Evolutionary conservation across 2,797 vertebrate genomes (phyloP), one percentile per base, ranked within the genome.

Genomic region (Crypturellus tataupa): DNA sequence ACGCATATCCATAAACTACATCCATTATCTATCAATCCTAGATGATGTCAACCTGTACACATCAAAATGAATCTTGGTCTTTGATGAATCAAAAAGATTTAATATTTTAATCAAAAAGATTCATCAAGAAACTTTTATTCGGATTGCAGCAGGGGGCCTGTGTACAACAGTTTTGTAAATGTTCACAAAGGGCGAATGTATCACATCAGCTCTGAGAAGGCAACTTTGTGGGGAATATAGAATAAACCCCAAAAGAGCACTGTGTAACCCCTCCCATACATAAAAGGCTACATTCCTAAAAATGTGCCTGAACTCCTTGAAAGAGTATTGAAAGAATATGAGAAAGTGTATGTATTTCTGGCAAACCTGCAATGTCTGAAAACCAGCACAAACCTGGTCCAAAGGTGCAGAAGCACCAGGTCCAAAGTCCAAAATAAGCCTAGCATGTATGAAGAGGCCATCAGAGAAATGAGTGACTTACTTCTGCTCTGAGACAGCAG

Each of bases 1-100:
- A 94, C 59, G 72, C 91, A 59, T 95, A n/a, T 95, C 82, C 76
- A 86, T 90, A 96, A 97, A 73, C 67, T 89, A 80, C 79, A 53
- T 64, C 39, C 9, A 55, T 88, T 94, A 75, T 94, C 47, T 96
- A 87, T 86, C 31, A 23, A 44, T 60, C 24, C 25, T 82, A 87
- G 88, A 82, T 64, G n/a, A 87, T 90, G 79, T 79, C 70, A 96
- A 91, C 75, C 47, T 91, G 63, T 69, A 42, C 3, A 4, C 33
- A 33, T 84, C 35, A 93, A 51, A 51, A 51, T 51, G 23, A 51
- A 51, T 51, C 5, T 51, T 51, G 23, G 23, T 25, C 49, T 51
- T 13, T 51, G 49, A 25, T 49, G 24, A 49, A 33, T 84, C 39
- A 93, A 82, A 90, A 94, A 72, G 10, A 75, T 42, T 73, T 37